These are phyloP conservation scores for Alca torda DNA, from an alignment of 2,797 vertebrate species.

Conservation along the genomic window DNA sequence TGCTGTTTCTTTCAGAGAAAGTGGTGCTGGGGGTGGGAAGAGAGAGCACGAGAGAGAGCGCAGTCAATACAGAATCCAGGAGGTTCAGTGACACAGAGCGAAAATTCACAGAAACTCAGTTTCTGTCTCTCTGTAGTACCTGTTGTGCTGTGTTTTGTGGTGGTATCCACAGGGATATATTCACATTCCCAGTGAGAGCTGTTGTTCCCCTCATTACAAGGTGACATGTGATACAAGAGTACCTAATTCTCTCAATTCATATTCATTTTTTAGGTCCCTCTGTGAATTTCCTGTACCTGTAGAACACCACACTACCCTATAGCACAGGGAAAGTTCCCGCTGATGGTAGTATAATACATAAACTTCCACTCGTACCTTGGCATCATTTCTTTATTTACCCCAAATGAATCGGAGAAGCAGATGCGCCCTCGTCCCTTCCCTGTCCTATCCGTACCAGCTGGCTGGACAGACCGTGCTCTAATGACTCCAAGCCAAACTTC, in stretches of 20 bases:
- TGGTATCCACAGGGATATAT: neutral
- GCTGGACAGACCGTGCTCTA: neutral
- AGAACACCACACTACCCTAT: neutral
- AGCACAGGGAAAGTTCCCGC: neutral
- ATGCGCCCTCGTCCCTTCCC: neutral
- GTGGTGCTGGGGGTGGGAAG: neutral
- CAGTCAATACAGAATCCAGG: neutral
- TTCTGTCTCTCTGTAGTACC: neutral
- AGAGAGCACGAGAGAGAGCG: neutral
- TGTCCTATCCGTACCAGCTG: neutral
- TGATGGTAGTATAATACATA: neutral
- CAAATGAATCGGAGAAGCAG: neutral
- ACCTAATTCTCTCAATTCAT: neutral
- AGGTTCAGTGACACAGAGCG: neutral
- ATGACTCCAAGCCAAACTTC: neutral
- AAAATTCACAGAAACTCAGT: neutral
- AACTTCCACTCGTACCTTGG: neutral
- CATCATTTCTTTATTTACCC: fast-evolving
- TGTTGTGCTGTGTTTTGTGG: neutral
- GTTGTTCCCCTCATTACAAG: neutral
- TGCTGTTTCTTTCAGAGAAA: neutral
- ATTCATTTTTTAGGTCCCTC: neutral
- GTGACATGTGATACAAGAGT: neutral
- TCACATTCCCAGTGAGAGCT: neutral
- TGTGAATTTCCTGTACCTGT: neutral